Base-by-base conservation (phyloP, 2,797 vertebrate species). In the Ctenopoma multispine region DNA sequence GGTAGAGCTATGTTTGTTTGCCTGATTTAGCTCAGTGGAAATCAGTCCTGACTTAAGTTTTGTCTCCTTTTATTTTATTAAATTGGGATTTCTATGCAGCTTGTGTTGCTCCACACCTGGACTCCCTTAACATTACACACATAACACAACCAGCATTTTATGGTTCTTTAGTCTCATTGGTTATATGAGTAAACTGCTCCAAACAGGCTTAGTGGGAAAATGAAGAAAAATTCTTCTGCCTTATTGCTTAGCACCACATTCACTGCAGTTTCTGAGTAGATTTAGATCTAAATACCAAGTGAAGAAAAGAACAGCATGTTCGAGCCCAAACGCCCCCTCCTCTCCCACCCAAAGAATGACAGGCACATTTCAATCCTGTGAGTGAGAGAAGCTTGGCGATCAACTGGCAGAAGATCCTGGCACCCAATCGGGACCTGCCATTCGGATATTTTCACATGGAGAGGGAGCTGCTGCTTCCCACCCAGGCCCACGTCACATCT, bases 311-410 rank as follows among this genome's bases (percentile, higher is more conserved):
- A 84, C 83, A 87, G 86, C 87, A 80, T 87, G 81, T 81, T 84
- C 60, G 7, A 86, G 81, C 62, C 77, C 81, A 73, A 85, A 85
- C 64, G 34, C 81, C 83, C 72, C 69, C 70, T 81, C 54, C 70
- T 69, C 82, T 88, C 86, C 84, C 82, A 84, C 87, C 78, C 66
- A 68, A 79, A 82, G 81, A 84, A 80, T 92, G 87, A 92, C 92
- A 91, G 89, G 90, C 86, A 92, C 90, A 91, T 88, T 90, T 91
- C 87, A 91, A 83, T 88, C 90, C 85, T 91, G 85, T 82, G 79
- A 92, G 80, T 56, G 84, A 90, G 83, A 87, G 82, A 61, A 73
- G 79, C 80, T 76, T 55, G 72, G 72, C 63, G 51, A 81, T 81
- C 51, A 31, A 63, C 88, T 87, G 84, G 90, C 83, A 79, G 69